These are phyloP conservation scores for Heliconius sara DNA, from an alignment of 2,888 invertebrate species.

Conservation along the genomic window DNA sequence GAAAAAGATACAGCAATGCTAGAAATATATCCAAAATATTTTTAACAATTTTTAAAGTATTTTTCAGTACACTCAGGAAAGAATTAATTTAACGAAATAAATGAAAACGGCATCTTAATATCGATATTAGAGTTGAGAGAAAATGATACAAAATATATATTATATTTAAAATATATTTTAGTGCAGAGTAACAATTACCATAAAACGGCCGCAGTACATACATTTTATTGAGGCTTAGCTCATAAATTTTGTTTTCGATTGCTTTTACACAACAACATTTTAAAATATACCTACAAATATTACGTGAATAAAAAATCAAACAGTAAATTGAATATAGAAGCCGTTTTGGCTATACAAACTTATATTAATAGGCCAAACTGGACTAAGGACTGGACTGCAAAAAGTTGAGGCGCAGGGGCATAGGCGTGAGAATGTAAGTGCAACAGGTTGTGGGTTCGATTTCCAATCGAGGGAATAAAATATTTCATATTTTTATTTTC, in stretches of 20 bases:
- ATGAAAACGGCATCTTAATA: neutral
- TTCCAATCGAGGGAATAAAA: neutral
- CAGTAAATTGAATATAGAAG: neutral
- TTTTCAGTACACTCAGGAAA: too few relatives aligned
- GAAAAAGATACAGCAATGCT: neutral
- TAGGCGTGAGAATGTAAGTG: neutral
- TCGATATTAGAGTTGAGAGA: neutral
- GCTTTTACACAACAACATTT: conserved; percentile 2
- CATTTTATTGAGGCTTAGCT: conserved; percentile 11
- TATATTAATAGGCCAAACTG: neutral
- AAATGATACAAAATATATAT: neutral
- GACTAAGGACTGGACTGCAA: neutral
- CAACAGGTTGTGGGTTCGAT: neutral
- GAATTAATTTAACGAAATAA: too few relatives aligned
- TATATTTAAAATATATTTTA: neutral
- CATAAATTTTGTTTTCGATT: conserved; percentile 4
- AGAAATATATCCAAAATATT: neutral
- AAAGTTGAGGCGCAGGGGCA: neutral
- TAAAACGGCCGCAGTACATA: neutral
- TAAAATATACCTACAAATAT: neutral
- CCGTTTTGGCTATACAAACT: neutral
- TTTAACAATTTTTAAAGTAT: neutral
- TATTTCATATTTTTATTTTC: neutral
- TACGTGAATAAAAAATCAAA: neutral
- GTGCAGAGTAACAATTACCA: neutral